A percentile compares a stretch with the other conserved stretches of the same genome.
phyloP scores from a whole-genome alignment of 2,888 invertebrate genomes.

The Phengaris alcon region DNA sequence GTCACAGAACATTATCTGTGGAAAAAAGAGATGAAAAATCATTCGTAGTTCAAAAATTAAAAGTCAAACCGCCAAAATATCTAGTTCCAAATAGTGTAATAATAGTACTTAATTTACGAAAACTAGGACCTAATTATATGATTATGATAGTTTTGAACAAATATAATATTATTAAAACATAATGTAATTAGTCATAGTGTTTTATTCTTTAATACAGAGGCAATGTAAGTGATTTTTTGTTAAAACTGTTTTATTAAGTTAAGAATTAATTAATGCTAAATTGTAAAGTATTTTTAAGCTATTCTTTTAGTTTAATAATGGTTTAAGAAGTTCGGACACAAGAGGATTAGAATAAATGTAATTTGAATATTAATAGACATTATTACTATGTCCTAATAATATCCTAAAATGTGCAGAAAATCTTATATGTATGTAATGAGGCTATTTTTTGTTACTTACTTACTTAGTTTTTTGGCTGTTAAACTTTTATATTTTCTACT shows the following conservation, averaged over 20 bases:
- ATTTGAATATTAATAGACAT: no score
- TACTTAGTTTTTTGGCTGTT: not conserved
- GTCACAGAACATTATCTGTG: not conserved
- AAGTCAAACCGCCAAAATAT: constrained; percentile 11
- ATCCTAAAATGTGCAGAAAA: not conserved
- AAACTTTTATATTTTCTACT: no score
- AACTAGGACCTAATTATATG: not conserved
- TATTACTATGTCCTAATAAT: not conserved
- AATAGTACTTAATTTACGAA: not conserved
- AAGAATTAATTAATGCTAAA: not conserved
- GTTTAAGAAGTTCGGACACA: no score
- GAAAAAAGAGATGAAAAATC: constrained; percentile 2
- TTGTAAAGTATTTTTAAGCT: constrained; percentile 3
- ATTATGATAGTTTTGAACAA: not conserved
- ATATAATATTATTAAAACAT: no score
- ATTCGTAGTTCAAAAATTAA: not conserved
- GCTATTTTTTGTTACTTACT: not conserved
- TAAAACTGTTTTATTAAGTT: not conserved
- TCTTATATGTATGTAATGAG: not conserved
- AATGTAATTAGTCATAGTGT: not conserved
- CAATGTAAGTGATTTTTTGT: not conserved
- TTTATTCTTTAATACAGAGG: not conserved
- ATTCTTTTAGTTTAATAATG: no score
- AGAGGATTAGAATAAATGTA: no score
- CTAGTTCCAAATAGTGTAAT: constrained; percentile 4